Evolutionary conservation across 2,888 invertebrate species (phyloP), one percentile per base, ranked within the genome.

Genomic region (Drepana falcataria): DNA sequence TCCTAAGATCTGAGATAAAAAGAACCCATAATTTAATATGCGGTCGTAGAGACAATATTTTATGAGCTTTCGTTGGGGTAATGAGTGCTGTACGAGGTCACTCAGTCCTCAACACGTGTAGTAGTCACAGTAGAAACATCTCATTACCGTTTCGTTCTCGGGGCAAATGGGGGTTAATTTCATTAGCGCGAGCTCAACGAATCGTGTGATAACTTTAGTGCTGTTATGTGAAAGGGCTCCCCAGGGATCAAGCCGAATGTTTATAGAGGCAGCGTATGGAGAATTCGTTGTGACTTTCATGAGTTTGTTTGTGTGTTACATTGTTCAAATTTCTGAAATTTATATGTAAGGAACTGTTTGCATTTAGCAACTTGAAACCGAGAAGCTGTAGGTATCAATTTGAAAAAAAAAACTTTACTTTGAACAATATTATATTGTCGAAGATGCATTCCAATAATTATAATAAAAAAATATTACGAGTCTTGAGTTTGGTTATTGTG

Each of bases 131-230:
- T 51, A 40, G 61, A 64, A 79, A 83, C 81, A 83, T 85, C 84
- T 86, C 86, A 87, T 87, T 87, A 87, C 84, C 73, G 74, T 79
- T 75, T 79, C 76, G 74, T 81, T 83, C 81, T 74, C 77, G 75
- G 77, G 71, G 77, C 73, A 76, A 85, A 83, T 81, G 79, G 81
- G 81, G 85, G 87, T 88, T 91, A 89, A 89, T 90, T 91, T 90
- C 89, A 91, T 91, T 91, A 91, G 85, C 75, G 77, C 75, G 82
- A 71, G 73, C 83, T 79, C 89, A 88, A 87, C 90, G 90, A 89
- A 87, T 87, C 88, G 87, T 89, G 88, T 89, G 88, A 89, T 88
- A 89, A 89, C 85, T 89, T 88, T 86, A 87, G 82, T 81, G 81
- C 81, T 82, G 87, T 83, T 85, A 83, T 85, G 80, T 77, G 81